Percentiles rank a stretch among this genome's conserved stretches.
phyloP scores from a whole-genome alignment of 2,888 invertebrate genomes.

The Mythimna albipuncta region DNA sequence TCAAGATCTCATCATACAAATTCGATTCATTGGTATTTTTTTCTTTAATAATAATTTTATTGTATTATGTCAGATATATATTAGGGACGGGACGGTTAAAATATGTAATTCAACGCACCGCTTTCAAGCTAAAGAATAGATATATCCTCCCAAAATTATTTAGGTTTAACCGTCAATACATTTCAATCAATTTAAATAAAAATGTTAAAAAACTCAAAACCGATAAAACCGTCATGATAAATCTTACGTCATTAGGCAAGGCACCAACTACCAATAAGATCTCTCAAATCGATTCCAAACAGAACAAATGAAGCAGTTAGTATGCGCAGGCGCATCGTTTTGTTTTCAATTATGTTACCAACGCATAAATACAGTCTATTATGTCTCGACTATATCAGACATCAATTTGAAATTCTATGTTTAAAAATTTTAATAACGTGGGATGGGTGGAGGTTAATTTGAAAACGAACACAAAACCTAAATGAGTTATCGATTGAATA shows the following conservation, averaged over 20 bases:
- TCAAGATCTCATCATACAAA: neutral
- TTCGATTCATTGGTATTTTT: neutral
- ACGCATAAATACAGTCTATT: slow-evolving; percentile 67
- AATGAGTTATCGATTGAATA: neutral
- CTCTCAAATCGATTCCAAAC: slow-evolving; percentile 70
- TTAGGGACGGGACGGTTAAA: no score
- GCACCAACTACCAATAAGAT: slow-evolving; percentile 60
- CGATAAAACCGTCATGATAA: slow-evolving; percentile 43
- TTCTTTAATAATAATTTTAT: no score
- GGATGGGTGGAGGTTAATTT: slow-evolving; percentile 1
- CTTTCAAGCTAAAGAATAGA: neutral
- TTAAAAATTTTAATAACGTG: slow-evolving; percentile 5
- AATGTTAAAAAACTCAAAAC: slow-evolving; percentile 27
- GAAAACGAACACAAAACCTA: slow-evolving; percentile 4
- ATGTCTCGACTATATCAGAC: slow-evolving; percentile 44
- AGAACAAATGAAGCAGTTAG: slow-evolving; percentile 75
- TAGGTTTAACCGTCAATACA: neutral
- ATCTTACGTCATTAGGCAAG: slow-evolving; percentile 64
- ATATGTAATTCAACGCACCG: no score
- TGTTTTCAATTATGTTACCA: slow-evolving; percentile 68
- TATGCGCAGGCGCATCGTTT: slow-evolving; percentile 76
- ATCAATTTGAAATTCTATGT: slow-evolving; percentile 34
- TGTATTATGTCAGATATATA: neutral
- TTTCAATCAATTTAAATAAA: neutral
- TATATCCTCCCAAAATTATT: neutral